Evolutionary conservation across 2,113 vertebrate genomes (phyloP).

Genomic region (Nerophis ophidion): DNA sequence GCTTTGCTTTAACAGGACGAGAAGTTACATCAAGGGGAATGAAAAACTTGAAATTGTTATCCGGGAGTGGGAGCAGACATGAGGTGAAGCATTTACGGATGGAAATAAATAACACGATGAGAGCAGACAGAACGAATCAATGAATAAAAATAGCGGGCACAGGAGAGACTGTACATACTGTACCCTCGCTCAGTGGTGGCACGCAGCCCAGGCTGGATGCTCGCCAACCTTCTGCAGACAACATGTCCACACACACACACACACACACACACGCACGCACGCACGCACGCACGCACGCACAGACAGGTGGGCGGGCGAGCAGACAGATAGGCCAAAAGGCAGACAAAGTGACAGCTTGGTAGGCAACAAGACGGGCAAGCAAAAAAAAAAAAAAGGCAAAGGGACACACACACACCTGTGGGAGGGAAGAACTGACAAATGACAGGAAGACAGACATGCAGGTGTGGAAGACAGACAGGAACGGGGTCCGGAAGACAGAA

Average conservation of each 20-base stretch:
- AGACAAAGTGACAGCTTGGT: too few relatives aligned
- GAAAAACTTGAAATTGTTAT: not conserved
- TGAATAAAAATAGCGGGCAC: slow-evolving; percentile 79
- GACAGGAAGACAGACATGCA: too few relatives aligned
- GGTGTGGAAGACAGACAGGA: too few relatives aligned
- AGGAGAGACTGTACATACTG: slow-evolving; percentile 96
- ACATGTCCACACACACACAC: slow-evolving; percentile 80
- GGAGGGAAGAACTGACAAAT: too few relatives aligned
- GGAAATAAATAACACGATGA: slow-evolving; percentile 18
- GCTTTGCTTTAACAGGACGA: not conserved
- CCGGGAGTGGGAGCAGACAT: not conserved
- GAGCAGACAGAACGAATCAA: slow-evolving; percentile 28
- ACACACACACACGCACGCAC: slow-evolving; percentile 50
- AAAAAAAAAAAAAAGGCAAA: too few relatives aligned
- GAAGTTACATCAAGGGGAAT: too few relatives aligned
- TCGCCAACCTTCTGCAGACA: slow-evolving; percentile 78
- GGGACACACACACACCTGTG: too few relatives aligned
- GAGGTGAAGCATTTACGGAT: too few relatives aligned
- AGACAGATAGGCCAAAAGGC: slow-evolving; percentile 13
- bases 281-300: slow-evolving; percentile 62
- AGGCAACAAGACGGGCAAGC: too few relatives aligned
- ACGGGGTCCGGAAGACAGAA: too few relatives aligned
- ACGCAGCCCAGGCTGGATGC: slow-evolving; percentile 76
- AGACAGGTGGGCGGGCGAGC: not conserved
- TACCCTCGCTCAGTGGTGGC: slow-evolving; percentile 88